Evolutionary conservation across 2,888 invertebrate genomes (phyloP).

Genomic region (Gonocerus acuteangulatus): DNA sequence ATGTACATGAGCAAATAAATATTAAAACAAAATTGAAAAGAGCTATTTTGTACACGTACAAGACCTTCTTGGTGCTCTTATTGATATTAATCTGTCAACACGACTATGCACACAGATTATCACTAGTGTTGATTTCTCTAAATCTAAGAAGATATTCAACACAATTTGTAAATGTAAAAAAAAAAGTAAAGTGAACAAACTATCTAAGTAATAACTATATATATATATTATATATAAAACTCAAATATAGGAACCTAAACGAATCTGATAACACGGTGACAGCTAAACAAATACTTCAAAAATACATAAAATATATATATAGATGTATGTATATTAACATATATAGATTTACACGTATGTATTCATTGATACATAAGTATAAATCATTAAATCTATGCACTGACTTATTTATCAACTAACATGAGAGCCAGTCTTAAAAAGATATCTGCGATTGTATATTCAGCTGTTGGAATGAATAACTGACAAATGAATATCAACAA

Average conservation of each 20-base stretch:
- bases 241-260: constrained; percentile 23
- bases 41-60: too few species aligned
- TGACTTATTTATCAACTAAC: constrained; percentile 3
- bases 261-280: constrained; percentile 15
- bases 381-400: constrained; percentile 11
- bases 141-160: neutral
- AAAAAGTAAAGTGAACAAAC: constrained; percentile 9
- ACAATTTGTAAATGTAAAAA: constrained; percentile 10
- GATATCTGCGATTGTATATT: constrained; percentile 12
- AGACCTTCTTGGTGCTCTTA: neutral
- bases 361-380: constrained; percentile 6
- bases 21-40: neutral
- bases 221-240: constrained; percentile 12
- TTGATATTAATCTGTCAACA: constrained; percentile 19
- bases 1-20: constrained; percentile 8
- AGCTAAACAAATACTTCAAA: constrained; percentile 13
- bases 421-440: constrained; percentile 10
- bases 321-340: constrained; percentile 22
- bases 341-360: constrained; percentile 13
- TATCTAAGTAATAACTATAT: constrained; percentile 22
- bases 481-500: constrained; percentile 16
- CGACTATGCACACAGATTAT: constrained; percentile 2
- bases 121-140: constrained; percentile 14
- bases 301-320: constrained; percentile 19
- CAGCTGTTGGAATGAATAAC: constrained; percentile 17